Percentiles rank a stretch among this genome's conserved stretches.
Evolutionary conservation across 2,113 vertebrate species (phyloP).

Genomic region (Eidolon helvum): DNA sequence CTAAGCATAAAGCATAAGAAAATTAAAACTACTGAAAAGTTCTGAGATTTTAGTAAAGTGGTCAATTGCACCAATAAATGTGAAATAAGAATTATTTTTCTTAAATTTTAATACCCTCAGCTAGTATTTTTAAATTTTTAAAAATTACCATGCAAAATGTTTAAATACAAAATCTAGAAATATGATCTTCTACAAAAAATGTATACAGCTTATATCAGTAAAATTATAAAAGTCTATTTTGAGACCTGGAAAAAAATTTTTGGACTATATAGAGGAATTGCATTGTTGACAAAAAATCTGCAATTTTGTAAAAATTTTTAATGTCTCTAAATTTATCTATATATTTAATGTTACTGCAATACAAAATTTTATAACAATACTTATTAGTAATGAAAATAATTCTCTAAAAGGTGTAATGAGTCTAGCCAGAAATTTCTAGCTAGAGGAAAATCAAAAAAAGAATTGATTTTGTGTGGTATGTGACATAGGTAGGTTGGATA

Average conservation of each 20-base stretch:
- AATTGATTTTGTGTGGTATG: background rate
- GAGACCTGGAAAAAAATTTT: background rate
- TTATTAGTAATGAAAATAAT: background rate
- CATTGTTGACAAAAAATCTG: background rate
- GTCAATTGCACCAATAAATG: background rate
- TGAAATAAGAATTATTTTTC: background rate
- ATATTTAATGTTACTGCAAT: background rate
- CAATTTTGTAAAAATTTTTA: background rate
- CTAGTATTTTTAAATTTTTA: background rate
- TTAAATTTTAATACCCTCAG: background rate
- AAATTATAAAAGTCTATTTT: background rate
- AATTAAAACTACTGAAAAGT: background rate
- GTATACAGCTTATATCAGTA: background rate
- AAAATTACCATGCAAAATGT: background rate
- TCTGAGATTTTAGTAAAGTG: background rate
- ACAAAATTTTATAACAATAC: background rate
- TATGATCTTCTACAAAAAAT: background rate
- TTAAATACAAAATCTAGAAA: background rate
- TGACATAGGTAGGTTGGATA: background rate
- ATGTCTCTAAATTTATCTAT: background rate
- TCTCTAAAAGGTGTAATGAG: background rate
- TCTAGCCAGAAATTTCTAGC: background rate
- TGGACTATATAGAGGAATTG: background rate
- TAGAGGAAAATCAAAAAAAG: background rate
- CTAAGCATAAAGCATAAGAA: background rate